phyloP scores from a whole-genome alignment of 2,113 vertebrate genomes.

The Pachypanchax playfairii region DNA sequence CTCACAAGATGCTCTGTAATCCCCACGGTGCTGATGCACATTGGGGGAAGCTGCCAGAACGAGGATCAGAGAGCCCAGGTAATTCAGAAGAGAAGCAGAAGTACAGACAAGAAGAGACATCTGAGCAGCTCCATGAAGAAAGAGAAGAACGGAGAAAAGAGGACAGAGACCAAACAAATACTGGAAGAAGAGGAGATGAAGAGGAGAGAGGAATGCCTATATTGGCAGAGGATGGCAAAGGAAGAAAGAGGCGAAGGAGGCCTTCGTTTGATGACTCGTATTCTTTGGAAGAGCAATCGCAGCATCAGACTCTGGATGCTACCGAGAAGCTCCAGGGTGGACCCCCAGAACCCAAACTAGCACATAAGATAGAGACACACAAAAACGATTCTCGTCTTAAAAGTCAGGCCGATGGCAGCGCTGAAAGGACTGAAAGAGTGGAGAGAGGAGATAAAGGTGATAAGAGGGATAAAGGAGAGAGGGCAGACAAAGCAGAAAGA shows the following conservation, averaged over 20 bases:
- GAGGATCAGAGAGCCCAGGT: slow-evolving; percentile 81
- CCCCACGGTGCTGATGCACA: slow-evolving; percentile 82
- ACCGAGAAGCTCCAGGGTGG: slow-evolving; percentile 81
- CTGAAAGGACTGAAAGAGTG: slow-evolving; percentile 56
- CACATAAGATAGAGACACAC: slow-evolving; percentile 84
- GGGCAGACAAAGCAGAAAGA: slow-evolving; percentile 53
- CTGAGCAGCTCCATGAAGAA: slow-evolving; percentile 68
- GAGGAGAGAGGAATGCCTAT: slow-evolving; percentile 83
- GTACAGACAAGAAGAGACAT: slow-evolving; percentile 79
- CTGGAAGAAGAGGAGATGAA: slow-evolving; percentile 78
- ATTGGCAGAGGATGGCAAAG: slow-evolving; percentile 86
- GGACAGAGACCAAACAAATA: slow-evolving; percentile 68
- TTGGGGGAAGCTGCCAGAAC: slow-evolving; percentile 88
- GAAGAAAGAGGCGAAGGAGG: slow-evolving; percentile 89
- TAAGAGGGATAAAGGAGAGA: slow-evolving; percentile 69
- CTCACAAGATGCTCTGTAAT: slow-evolving; percentile 80
- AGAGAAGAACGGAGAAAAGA: slow-evolving; percentile 74
- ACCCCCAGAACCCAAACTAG: slow-evolving; percentile 80
- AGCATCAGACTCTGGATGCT: slow-evolving; percentile 78
- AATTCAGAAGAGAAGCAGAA: slow-evolving; percentile 86
- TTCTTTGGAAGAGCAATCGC: slow-evolving; percentile 81
- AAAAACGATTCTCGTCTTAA: slow-evolving; percentile 79
- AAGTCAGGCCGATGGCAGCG: slow-evolving; percentile 55
- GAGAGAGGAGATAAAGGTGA: slow-evolving; percentile 62
- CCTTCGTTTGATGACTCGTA: slow-evolving; percentile 83